A percentile compares a stretch with the other conserved stretches of the same genome.
Evolutionary conservation across 1,140 invertebrate species (phyloP).

Genomic region (Acarapis woodi): DNA sequence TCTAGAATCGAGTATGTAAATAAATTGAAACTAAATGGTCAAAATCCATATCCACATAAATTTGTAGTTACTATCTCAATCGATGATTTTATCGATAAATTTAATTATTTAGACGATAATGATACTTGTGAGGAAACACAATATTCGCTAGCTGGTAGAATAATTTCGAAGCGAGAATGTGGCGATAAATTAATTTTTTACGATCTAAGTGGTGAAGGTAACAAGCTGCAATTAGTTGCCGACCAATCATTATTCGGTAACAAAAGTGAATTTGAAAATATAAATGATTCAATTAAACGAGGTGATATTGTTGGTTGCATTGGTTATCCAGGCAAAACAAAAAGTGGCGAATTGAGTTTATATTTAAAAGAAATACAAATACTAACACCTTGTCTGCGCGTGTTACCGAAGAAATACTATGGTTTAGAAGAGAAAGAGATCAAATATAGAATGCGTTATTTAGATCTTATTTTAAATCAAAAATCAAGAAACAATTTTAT

Average conservation of each 20-base stretch:
- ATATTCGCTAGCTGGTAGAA: constrained; percentile 33
- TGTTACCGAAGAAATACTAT: constrained; percentile 89
- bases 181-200: constrained; percentile 89
- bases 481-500: constrained; percentile 65
- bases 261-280: constrained; percentile 39
- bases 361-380: constrained; percentile 54
- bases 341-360: constrained; percentile 89
- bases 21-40: constrained; percentile 38
- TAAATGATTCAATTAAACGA: constrained; percentile 53
- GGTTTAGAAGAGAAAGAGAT: constrained; percentile 92
- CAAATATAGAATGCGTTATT: constrained; percentile 72
- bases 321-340: constrained; percentile 74
- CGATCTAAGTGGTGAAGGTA: constrained; percentile 73
- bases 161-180: constrained; percentile 77
- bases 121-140: not conserved
- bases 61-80: constrained; percentile 73
- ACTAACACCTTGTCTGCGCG: constrained; percentile 82
- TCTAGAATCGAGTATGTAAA: constrained; percentile 39
- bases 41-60: constrained; percentile 79
- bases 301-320: constrained; percentile 83
- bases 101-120: constrained; percentile 22
- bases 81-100: constrained; percentile 64
- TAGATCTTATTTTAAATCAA: constrained; percentile 89
- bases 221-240: constrained; percentile 69
- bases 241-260: constrained; percentile 37